Evolutionary conservation across 2,797 vertebrate genomes (phyloP), one percentile per base, ranked within the genome.

Genomic region (Characodon lateralis): DNA sequence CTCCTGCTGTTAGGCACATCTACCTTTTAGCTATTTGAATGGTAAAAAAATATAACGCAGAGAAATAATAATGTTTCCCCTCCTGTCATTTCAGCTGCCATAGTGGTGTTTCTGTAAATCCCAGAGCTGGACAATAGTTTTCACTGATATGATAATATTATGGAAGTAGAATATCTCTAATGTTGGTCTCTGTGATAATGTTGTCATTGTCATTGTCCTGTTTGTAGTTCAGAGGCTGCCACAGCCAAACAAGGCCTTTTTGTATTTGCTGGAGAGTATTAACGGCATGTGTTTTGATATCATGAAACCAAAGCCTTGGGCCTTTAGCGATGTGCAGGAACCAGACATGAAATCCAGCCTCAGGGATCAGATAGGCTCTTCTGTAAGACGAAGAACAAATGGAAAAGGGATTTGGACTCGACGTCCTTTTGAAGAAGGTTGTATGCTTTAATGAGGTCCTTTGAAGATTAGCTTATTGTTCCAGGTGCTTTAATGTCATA

Each of bases 391-490:
- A 72, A 68, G 77, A 79, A 78, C 85, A 82, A 75, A 68, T 78
- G 78, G 79, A 88, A 83, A 82, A 77, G 68, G 83, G 85, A 89
- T 92, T 92, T 91, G 81, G 83, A 83, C 82, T 71, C 87, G 69
- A 89, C 78, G 84, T 80, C 77, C 72, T 85, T 91, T 91, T 91
- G 87, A 92, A 89, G 87, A 86, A 0, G 68, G 77, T 75, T 77
- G 65, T 87, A 75, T 72, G 81, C 72, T 83, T 82, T 87, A 78
- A 91, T 88, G 74, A 78, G 83, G 73, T 86, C 80, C 88, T 90
- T 91, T 91, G 86, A 90, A 90, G 91, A 93, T 91, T 87, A 92
- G 87, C 77, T 26, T 75, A 84, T 89, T 87, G 83, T 83, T 63
- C 41, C 6, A 78, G 76, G 72, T 79, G 84, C 78, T 88, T 89